A percentile compares a stretch with the other conserved stretches of the same genome.
phyloP scores from a whole-genome alignment of 2,113 vertebrate species.

The Oreochromis tanganicae region DNA sequence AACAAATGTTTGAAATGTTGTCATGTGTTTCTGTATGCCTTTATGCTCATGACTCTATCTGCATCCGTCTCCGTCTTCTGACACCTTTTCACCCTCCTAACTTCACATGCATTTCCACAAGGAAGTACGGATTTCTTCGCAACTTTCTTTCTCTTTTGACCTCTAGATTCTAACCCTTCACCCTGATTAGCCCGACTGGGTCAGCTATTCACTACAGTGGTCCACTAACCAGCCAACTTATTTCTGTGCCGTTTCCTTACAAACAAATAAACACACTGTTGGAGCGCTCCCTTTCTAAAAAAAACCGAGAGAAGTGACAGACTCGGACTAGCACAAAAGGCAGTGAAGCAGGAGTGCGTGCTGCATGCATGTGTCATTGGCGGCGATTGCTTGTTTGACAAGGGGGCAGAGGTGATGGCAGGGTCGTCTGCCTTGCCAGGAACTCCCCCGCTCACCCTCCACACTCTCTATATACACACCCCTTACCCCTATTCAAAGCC shows the following conservation, averaged over 20 bases:
- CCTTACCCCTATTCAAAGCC: slow-evolving; percentile 61
- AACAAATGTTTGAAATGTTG: not conserved
- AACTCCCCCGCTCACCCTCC: slow-evolving; percentile 32
- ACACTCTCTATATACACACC: slow-evolving; percentile 56
- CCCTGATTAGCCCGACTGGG: slow-evolving; percentile 21
- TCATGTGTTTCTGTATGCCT: not conserved
- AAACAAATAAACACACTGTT: not conserved
- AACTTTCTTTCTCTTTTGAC: slow-evolving; percentile 21
- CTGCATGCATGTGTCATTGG: slow-evolving; percentile 16
- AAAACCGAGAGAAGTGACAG: not conserved
- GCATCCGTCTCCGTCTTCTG: not conserved
- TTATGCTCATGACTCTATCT: not conserved
- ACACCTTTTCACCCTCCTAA: not conserved
- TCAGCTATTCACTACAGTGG: slow-evolving; percentile 12
- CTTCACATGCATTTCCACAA: not conserved
- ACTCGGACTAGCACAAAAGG: not conserved
- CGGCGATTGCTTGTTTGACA: slow-evolving; percentile 44
- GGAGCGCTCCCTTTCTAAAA: not conserved
- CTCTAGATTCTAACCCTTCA: slow-evolving; percentile 36
- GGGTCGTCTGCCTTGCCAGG: slow-evolving; percentile 65
- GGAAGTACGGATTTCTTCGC: not conserved
- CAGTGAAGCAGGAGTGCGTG: not conserved
- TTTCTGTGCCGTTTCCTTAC: not conserved
- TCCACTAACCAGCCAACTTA: not conserved
- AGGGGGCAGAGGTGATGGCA: slow-evolving; percentile 63